Base-by-base conservation (phyloP, 2,888 invertebrate genomes). In the Adineta ricciae region DNA sequence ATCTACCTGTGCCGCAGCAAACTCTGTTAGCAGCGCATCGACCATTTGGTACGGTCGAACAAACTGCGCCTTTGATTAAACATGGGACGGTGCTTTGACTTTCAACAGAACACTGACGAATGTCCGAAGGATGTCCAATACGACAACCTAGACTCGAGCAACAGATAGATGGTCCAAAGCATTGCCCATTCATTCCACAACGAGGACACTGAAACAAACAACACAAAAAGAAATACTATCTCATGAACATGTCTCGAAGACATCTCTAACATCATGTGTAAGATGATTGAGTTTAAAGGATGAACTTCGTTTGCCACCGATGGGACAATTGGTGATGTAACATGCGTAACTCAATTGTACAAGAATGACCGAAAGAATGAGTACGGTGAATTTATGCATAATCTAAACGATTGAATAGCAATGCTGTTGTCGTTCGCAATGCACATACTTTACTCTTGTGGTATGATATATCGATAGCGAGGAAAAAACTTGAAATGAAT, bases 311-410 rank as follows among this genome's bases (percentile, higher is more conserved):
- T 85, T 85, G 9, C 85, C 85, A n/a, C 85, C 85, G 46, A 83
- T 83, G n/a, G 85, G 85, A 83, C 85, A 85, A 73, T 85, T 85
- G 0, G 85, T 85, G 27, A 85, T 85, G 32, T 64, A 85, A 50
- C 85, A 85, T 19, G 85, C 83, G n/a, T 27, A 27, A 27, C 14
- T 56, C 27, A 56, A 56, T 56, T 56, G 56, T 56, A 56, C 27
- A 27, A 56, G 0, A n/a, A 27, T 27, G 1, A 27, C 2, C 0
- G 56, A 27, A 27, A 56, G n/a, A 14, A 56, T 56, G 14, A 56
- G 14, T 56, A 56, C 4, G 1, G 56, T 56, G 2, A 1, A 56
- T 56, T 56, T n/a, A 56, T 27, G 11, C 56, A 56, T 56, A 14
- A 27, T 56, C 56, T 56, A 27, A 14, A 56, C 8, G 14, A 9